Evolutionary conservation across 37 sponge, comb jelly and placozoan genomes (phyloP).

Genomic region (Diacarnus erythraeanus): DNA sequence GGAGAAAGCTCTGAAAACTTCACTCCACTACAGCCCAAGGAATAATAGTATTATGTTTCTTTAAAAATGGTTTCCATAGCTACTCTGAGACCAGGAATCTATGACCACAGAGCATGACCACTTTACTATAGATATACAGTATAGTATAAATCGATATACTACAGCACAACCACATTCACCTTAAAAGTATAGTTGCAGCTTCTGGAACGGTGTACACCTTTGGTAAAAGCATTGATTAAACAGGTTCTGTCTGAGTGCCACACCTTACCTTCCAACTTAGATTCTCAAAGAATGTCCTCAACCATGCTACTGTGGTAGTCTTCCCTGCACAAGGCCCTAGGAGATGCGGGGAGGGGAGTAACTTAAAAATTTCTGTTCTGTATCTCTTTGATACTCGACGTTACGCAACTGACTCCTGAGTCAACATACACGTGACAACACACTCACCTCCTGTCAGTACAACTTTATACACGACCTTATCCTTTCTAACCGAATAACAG

Average conservation of each 20-base stretch:
- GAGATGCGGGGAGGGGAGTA: no score
- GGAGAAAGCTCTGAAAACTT: conserved; percentile 26
- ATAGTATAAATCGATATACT: neutral
- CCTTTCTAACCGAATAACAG: no score
- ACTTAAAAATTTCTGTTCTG: no score
- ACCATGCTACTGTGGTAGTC: conserved; percentile 63
- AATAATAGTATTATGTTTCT: neutral
- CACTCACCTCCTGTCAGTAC: conserved; percentile 84
- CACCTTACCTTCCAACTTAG: conserved; percentile 82
- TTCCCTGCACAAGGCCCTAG: conserved; percentile 89
- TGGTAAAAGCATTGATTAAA: no score
- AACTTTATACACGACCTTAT: conserved; percentile 61
- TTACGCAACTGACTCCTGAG: neutral
- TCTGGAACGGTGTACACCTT: conserved; percentile 85
- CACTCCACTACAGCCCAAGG: conserved; percentile 39
- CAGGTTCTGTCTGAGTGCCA: no score
- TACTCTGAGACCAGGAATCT: no score
- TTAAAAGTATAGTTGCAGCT: conserved; percentile 66
- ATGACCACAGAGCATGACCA: no score
- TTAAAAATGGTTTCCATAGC: no score
- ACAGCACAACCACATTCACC: no score
- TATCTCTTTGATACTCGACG: no score
- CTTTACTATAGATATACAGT: neutral
- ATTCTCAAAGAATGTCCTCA: conserved; percentile 76
- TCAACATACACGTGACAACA: neutral